phyloP scores from a whole-genome alignment of 1,140 invertebrate genomes.

The Lasioglossum baleicum region DNA sequence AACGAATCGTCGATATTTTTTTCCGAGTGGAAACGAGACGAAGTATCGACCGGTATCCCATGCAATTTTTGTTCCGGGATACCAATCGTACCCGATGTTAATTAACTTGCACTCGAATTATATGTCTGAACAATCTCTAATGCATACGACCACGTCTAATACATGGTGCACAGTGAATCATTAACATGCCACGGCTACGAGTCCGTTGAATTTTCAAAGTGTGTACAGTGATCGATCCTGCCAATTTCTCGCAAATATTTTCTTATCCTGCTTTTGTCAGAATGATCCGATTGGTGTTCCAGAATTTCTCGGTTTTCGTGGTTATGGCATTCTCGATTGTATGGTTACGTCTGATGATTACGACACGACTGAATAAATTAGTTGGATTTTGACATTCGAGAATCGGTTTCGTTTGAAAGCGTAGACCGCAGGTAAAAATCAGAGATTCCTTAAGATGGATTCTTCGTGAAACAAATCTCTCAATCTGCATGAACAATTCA shows the following conservation, averaged over 20 bases:
- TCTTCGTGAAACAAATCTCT: constrained; percentile 28
- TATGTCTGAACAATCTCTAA: constrained; percentile 13
- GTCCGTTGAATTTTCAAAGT: constrained; percentile 27
- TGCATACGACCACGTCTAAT: constrained; percentile 46
- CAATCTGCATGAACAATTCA: constrained; percentile 50
- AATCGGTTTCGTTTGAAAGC: constrained; percentile 58
- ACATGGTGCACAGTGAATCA: constrained; percentile 36
- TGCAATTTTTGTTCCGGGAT: not conserved
- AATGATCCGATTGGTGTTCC: constrained; percentile 58
- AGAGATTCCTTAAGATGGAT: not conserved
- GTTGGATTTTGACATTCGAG: not conserved
- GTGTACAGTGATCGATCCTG: constrained; percentile 40
- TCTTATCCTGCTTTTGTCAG: not conserved
- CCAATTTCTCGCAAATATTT: not conserved
- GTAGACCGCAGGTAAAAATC: constrained; percentile 57
- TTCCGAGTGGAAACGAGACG: not conserved
- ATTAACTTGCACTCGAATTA: constrained; percentile 20
- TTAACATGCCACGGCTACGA: constrained; percentile 46
- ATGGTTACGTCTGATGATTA: not conserved
- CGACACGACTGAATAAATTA: constrained; percentile 7
- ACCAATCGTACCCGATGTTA: not conserved
- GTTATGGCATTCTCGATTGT: not conserved
- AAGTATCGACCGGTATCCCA: not conserved
- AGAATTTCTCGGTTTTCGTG: constrained; percentile 30
- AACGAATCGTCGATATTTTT: not conserved